Percentiles rank a stretch among this genome's conserved stretches.
These are phyloP conservation scores for Maniola jurtina DNA, from an alignment of 1,140 invertebrate species.

Conservation along the genomic window DNA sequence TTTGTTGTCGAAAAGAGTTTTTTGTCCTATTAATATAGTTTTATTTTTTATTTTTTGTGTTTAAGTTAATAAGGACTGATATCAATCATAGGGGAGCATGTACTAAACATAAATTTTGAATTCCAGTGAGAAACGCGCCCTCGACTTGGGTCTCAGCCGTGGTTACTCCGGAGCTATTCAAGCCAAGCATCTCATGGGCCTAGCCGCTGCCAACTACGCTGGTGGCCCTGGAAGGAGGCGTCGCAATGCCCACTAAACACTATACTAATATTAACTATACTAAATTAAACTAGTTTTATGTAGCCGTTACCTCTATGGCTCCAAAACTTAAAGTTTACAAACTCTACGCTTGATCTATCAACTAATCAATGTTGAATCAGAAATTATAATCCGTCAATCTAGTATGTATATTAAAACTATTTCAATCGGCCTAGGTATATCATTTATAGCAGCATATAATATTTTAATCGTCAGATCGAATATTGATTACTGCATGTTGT, in stretches of 20 bases:
- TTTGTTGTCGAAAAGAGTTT: too few species aligned
- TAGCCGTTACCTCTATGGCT: slow-evolving; percentile 21
- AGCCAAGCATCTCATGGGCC: slow-evolving; percentile 93
- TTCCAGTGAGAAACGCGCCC: slow-evolving; percentile 86
- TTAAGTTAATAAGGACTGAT: too few species aligned
- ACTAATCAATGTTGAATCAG: slow-evolving; percentile 23
- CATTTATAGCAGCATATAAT: neutral
- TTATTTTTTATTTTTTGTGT: too few species aligned
- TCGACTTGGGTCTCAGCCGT: slow-evolving; percentile 90
- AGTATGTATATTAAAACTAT: slow-evolving; percentile 12
- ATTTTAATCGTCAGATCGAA: neutral
- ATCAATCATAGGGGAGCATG: too few species aligned
- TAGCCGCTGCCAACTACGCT: slow-evolving; percentile 92
- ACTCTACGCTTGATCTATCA: slow-evolving; percentile 11
- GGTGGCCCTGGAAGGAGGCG: slow-evolving; percentile 91
- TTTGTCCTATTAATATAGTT: too few species aligned
- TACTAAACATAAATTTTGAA: neutral
- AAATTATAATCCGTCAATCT: slow-evolving; percentile 20
- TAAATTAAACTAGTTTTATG: slow-evolving; percentile 18
- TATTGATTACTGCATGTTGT: too few species aligned
- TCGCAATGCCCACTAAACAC: slow-evolving; percentile 77
- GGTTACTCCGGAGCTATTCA: slow-evolving; percentile 93
- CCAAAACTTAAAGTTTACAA: slow-evolving; percentile 12
- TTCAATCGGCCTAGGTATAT: slow-evolving; percentile 21
- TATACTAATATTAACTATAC: slow-evolving; percentile 6